Evolutionary conservation across 1,140 invertebrate species (phyloP), one percentile per base, ranked within the genome.

Genomic region (Neoseiulus cucumeris): DNA sequence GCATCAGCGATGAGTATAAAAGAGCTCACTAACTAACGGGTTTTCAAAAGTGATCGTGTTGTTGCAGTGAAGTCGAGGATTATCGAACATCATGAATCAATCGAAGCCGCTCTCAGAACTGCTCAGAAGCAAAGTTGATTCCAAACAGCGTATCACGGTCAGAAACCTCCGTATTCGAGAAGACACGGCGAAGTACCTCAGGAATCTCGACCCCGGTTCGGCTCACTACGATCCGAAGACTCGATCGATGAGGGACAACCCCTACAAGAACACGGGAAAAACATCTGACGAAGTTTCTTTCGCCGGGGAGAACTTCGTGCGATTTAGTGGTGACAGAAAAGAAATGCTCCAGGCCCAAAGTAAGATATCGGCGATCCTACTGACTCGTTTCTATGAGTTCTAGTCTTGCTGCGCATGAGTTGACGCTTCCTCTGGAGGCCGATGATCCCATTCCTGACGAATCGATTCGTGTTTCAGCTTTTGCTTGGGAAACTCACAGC

Each of bases 151-250:
- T 71, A 98, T 99, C 73, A 99, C 90, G 29, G 93, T 99, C 0
- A 78, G 96, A 73, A 99, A 99, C 81, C 78, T 99, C 67, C 82
- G 96, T 72, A 99, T 99, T 69, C 80, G 96, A 70, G 95, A 99
- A 79, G 96, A 99, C 75, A 98, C 92, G 0, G 95, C 95, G 0
- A 98, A 98, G 71, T 99, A 99, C 79, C 78, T 99, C 47, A 80
- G 93, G 47, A 98, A 98, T 77, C 80, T 99, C 68, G 92, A 98
- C 79, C 85, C 87, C 0, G 93, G 94, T 74, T 97, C 93, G 0
- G 93, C 95, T 0, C 97, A 96, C 76, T 99, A 99, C 78, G 96
- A 99, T 79, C 93, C 93, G 0, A 98, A 99, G 78, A 96, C 93
- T 0, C 80, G 95, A 66, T 91, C 94, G 0, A 99, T 99, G 96